Evolutionary conservation across 2,113 vertebrate species (phyloP).

Genomic region (Merops nubicus): DNA sequence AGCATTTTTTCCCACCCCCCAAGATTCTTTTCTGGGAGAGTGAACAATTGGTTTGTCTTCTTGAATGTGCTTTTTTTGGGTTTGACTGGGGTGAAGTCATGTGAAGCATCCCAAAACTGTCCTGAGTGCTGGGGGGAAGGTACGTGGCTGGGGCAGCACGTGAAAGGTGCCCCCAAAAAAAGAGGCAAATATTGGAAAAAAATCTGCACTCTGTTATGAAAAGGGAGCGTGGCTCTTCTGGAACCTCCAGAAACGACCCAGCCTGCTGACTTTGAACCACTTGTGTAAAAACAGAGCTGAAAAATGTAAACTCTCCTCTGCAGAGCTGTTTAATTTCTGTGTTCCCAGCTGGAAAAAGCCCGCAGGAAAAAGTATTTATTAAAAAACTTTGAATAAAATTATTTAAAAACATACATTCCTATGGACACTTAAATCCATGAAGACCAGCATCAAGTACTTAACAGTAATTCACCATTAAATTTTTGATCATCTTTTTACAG

Average conservation of each 20-base stretch:
- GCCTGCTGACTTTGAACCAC: neutral
- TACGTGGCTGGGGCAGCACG: neutral
- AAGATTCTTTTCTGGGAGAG: neutral
- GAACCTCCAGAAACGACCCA: neutral
- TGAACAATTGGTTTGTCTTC: neutral
- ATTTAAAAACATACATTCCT: neutral
- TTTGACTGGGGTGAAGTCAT: neutral
- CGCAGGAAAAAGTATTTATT: neutral
- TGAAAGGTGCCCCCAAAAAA: neutral
- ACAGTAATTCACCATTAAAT: neutral
- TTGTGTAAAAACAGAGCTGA: neutral
- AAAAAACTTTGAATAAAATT: slow-evolving; percentile 29
- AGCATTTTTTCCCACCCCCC: rapidly evolving
- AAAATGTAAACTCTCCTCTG: neutral
- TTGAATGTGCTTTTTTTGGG: neutral
- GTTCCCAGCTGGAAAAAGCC: neutral
- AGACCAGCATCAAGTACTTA: neutral
- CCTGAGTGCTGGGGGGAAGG: neutral
- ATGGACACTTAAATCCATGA: rapidly evolving
- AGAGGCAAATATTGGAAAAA: neutral
- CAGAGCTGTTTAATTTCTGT: neutral
- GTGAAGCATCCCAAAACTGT: neutral
- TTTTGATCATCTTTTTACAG: neutral
- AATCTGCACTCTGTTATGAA: rapidly evolving
- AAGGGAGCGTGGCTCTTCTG: neutral